A percentile compares a stretch with the other conserved stretches of the same genome.
phyloP scores from a whole-genome alignment of 2,888 invertebrate species.

The Cephus pygmeus region DNA sequence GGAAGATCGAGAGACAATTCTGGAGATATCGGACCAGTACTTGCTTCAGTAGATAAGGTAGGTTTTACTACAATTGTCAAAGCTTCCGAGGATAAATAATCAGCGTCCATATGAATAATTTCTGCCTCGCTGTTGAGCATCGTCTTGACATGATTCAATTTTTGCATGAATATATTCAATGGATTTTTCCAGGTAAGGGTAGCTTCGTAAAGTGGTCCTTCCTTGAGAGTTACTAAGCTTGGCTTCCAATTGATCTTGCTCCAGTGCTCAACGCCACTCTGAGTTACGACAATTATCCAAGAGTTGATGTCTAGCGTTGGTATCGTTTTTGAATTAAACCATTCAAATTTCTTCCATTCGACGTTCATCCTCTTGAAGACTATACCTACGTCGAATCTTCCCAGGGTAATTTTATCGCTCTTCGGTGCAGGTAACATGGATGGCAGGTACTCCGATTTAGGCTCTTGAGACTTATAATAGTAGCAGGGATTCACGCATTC shows the following conservation, averaged over 20 bases:
- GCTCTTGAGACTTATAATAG: slow-evolving; percentile 49
- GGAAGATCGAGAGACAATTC: slow-evolving; percentile 26
- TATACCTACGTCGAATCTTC: slow-evolving; percentile 57
- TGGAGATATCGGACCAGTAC: slow-evolving; percentile 24
- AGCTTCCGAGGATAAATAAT: slow-evolving; percentile 50
- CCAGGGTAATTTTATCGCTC: slow-evolving; percentile 49
- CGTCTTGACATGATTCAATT: background rate
- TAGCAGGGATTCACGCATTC: slow-evolving; percentile 56
- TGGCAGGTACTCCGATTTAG: slow-evolving; percentile 53
- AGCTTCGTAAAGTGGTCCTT: slow-evolving; percentile 58
- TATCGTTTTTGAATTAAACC: slow-evolving; percentile 47
- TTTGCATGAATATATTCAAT: slow-evolving; percentile 46
- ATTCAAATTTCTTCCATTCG: slow-evolving; percentile 53
- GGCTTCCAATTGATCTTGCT: slow-evolving; percentile 61
- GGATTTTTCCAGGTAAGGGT: slow-evolving; percentile 61
- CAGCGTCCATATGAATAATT: slow-evolving; percentile 52
- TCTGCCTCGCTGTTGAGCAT: slow-evolving; percentile 47
- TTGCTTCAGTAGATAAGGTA: slow-evolving; percentile 8
- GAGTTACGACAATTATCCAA: slow-evolving; percentile 57
- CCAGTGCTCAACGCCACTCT: slow-evolving; percentile 51
- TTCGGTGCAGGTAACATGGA: slow-evolving; percentile 58
- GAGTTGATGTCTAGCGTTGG: slow-evolving; percentile 48
- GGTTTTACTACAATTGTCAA: slow-evolving; percentile 34
- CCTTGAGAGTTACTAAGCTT: slow-evolving; percentile 52
- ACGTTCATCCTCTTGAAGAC: slow-evolving; percentile 47